Evolutionary conservation across 2,113 vertebrate genomes (phyloP).

Genomic region (Ciconia stormi): DNA sequence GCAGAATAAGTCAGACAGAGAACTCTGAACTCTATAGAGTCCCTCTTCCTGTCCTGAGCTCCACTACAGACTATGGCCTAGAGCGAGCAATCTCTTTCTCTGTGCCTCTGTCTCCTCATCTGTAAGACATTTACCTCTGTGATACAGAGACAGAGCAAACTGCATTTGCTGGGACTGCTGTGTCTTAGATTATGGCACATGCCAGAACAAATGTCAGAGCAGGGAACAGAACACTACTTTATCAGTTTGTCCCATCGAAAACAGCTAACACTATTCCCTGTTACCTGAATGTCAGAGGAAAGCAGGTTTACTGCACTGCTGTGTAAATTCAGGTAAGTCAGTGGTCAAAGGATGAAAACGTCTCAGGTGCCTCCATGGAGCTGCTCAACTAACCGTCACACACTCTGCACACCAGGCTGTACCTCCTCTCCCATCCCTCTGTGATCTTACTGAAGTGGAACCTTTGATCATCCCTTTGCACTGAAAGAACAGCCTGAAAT

Average conservation of each 20-base stretch:
- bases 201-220: background rate
- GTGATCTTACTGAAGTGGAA: background rate
- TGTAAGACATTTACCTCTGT: background rate
- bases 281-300: background rate
- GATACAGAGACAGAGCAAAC: background rate
- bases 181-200: background rate
- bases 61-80: background rate
- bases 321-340: background rate
- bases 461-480: background rate
- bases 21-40: background rate
- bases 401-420: background rate
- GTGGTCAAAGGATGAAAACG: background rate
- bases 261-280: background rate
- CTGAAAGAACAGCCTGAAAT: background rate
- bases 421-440: background rate
- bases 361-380: background rate
- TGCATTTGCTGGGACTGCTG: background rate
- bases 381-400: accelerated
- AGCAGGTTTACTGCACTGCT: background rate
- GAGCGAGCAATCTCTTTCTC: background rate
- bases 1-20: background rate
- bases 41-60: background rate
- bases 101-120: background rate
- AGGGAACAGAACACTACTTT: background rate
- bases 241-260: background rate